A percentile compares a stretch with the other conserved stretches of the same genome.
These are phyloP conservation scores for Dasypus novemcinctus DNA, from an alignment of 2,113 vertebrate species.

Conservation along the genomic window DNA sequence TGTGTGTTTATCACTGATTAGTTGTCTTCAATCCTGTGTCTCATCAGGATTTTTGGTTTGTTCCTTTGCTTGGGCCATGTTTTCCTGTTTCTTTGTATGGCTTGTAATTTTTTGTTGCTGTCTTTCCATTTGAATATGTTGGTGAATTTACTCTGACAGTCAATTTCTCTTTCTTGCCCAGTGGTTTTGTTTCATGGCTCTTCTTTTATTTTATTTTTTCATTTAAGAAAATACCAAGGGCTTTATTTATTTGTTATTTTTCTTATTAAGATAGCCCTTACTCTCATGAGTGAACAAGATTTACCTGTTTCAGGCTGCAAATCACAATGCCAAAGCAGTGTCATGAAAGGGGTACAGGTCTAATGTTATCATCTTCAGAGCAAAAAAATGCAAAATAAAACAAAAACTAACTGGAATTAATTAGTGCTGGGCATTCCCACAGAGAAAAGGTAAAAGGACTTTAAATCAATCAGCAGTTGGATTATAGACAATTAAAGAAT, in stretches of 20 bases:
- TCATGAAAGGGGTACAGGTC: not conserved
- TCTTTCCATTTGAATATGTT: too few relatives aligned
- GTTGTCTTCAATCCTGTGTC: too few relatives aligned
- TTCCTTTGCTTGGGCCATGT: too few relatives aligned
- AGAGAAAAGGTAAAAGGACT: not conserved
- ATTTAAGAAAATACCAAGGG: slow-evolving; percentile 69
- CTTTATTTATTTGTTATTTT: slow-evolving; percentile 52
- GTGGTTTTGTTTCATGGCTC: too few relatives aligned
- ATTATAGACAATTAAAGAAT: not conserved
- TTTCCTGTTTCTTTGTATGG: too few relatives aligned
- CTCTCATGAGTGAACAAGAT: not conserved
- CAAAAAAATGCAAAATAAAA: slow-evolving; percentile 20
- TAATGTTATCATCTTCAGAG: slow-evolving; percentile 55
- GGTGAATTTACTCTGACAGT: too few relatives aligned
- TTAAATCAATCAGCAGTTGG: accelerated
- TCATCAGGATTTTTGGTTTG: too few relatives aligned
- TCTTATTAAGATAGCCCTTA: slow-evolving; percentile 37
- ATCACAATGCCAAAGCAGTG: slow-evolving; percentile 18
- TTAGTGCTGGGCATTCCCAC: slow-evolving; percentile 53
- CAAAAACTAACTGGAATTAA: not conserved
- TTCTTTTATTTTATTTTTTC: too few relatives aligned
- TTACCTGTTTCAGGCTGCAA: slow-evolving; percentile 42
- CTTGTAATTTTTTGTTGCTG: too few relatives aligned
- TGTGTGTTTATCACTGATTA: too few relatives aligned
- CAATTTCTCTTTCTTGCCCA: too few relatives aligned